Evolutionary conservation across 2,888 invertebrate genomes (phyloP).

Genomic region (Alloscopus bannaensis): DNA sequence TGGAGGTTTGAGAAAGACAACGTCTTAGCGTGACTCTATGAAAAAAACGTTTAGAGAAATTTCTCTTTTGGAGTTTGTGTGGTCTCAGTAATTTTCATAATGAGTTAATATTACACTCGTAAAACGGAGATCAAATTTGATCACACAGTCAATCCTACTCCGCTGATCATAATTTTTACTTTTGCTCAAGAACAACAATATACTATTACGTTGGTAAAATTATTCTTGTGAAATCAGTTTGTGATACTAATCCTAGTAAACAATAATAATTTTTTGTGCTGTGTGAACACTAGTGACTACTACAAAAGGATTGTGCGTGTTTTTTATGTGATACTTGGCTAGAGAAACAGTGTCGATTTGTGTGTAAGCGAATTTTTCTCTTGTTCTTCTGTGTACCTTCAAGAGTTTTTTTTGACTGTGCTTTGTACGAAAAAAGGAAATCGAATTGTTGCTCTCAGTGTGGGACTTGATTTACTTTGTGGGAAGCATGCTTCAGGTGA

Average conservation of each 20-base stretch:
- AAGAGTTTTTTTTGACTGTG: slow-evolving; percentile 5
- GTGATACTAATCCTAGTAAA: slow-evolving; percentile 42
- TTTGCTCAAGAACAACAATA: slow-evolving; percentile 50
- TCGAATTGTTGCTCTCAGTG: not conserved
- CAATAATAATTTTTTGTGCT: slow-evolving; percentile 14
- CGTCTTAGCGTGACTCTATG: slow-evolving; percentile 23
- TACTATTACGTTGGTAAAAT: slow-evolving; percentile 9
- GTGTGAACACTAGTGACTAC: slow-evolving; percentile 15
- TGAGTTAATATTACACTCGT: slow-evolving; percentile 8
- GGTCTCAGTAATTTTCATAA: slow-evolving; percentile 44
- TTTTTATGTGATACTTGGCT: slow-evolving; percentile 12
- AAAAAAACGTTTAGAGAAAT: not conserved
- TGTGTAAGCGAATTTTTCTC: not conserved
- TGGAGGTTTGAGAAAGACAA: slow-evolving; percentile 6
- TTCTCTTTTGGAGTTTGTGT: slow-evolving; percentile 32
- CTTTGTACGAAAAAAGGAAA: not conserved
- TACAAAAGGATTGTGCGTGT: not conserved
- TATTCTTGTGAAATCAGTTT: slow-evolving; percentile 40
- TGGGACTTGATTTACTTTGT: slow-evolving; percentile 42
- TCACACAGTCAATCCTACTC: not conserved
- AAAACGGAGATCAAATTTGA: slow-evolving; percentile 4
- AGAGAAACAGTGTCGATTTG: not conserved
- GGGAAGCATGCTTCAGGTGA: slow-evolving; percentile 30
- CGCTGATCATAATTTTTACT: not conserved
- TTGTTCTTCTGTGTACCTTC: slow-evolving; percentile 29